These are phyloP conservation scores for Noctua janthina DNA, from an alignment of 2,888 invertebrate species.

Conservation along the genomic window DNA sequence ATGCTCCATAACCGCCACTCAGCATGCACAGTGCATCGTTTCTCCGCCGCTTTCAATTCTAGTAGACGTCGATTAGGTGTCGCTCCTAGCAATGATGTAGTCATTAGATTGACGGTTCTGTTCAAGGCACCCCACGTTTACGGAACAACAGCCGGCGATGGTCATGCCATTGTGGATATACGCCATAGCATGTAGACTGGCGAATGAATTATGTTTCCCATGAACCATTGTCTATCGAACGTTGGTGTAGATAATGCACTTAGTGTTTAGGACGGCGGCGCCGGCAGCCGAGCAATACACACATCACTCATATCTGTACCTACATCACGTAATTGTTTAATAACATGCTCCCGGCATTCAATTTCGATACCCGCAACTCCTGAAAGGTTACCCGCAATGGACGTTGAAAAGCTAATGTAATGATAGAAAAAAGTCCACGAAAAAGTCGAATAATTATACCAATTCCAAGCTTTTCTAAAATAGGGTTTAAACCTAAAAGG, in stretches of 20 bases:
- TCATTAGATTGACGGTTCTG: constrained; percentile 43
- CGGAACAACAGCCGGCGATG: constrained; percentile 13
- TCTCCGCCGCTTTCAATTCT: constrained; percentile 38
- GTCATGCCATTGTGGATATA: constrained; percentile 31
- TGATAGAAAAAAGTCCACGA: constrained; percentile 25
- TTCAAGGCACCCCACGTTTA: constrained; percentile 3
- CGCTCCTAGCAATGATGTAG: constrained; percentile 39
- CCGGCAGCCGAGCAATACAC: neutral
- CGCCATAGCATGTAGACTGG: constrained; percentile 24
- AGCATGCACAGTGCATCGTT: constrained; percentile 15
- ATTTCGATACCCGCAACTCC: constrained; percentile 30
- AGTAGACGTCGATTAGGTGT: constrained; percentile 30
- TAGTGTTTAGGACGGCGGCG: constrained; percentile 19
- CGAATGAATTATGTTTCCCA: constrained; percentile 58
- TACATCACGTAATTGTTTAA: constrained; percentile 26
- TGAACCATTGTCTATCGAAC: constrained; percentile 55
- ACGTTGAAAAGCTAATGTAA: constrained; percentile 15
- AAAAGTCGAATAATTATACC: constrained; percentile 36
- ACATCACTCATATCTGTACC: constrained; percentile 7
- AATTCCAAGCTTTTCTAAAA: constrained; percentile 19
- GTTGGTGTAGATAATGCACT: constrained; percentile 35
- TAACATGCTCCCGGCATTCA: constrained; percentile 4
- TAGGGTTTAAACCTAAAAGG: constrained; percentile 42
- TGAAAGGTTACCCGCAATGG: neutral
- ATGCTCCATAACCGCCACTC: constrained; percentile 1